These are phyloP conservation scores for Synodontis membranacea DNA, from an alignment of 2,113 vertebrate species.

Conservation along the genomic window DNA sequence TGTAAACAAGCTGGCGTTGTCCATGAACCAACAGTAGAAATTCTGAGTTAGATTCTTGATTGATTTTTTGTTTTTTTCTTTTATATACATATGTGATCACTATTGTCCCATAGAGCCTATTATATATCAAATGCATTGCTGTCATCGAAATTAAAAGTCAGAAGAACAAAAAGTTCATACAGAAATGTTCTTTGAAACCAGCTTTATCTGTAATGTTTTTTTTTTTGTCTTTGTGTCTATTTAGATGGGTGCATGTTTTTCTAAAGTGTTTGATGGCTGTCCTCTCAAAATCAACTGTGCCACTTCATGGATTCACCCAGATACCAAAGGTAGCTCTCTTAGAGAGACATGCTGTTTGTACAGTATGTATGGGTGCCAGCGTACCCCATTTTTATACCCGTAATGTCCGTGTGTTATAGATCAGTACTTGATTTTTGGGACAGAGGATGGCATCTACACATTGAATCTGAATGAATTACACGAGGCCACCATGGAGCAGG, in stretches of 20 bases:
- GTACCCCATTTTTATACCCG: neutral
- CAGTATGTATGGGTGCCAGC: too few species aligned
- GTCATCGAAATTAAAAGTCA: neutral
- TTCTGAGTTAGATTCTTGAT: neutral
- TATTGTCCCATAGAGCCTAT: neutral
- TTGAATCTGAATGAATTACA: slow-evolving; percentile 97
- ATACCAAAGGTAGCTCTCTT: slow-evolving; percentile 86
- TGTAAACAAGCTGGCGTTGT: neutral
- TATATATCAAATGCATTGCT: neutral
- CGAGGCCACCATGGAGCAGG: slow-evolving; percentile 99
- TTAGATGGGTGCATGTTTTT: slow-evolving; percentile 99
- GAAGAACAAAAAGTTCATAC: neutral
- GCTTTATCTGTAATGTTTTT: neutral
- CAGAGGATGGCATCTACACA: slow-evolving; percentile 96
- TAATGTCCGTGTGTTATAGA: slow-evolving; percentile 57
- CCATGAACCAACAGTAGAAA: neutral
- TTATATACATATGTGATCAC: neutral
- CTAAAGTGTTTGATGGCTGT: slow-evolving; percentile 98
- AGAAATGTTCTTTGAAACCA: neutral
- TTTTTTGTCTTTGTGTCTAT: slow-evolving; percentile 24
- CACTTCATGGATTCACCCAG: slow-evolving; percentile 98
- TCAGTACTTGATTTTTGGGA: slow-evolving; percentile 97
- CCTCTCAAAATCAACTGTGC: slow-evolving; percentile 98
- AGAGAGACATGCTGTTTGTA: neutral
- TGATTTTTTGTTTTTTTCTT: neutral